Evolutionary conservation across 35 echinoderm and acorn worm genomes (phyloP), one percentile per base, ranked within the genome.

Genomic region (Lytechinus variegatus): DNA sequence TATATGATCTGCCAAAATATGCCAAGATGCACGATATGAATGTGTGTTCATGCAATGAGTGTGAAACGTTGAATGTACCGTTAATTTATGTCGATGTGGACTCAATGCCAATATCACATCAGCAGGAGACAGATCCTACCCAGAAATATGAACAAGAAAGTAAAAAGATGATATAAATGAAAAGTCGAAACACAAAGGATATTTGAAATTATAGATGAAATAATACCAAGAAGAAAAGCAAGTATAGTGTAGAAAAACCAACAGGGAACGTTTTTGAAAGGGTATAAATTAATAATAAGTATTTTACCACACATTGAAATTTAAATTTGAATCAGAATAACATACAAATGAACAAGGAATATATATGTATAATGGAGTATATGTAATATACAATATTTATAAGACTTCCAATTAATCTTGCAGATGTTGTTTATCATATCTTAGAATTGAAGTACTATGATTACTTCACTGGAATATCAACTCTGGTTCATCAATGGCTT

Each of bases 91-190:
- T 54, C 92, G 92, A 28, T 93, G 92, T 55, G 92, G 92, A 57
- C 92, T 93, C 92, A 93, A 93, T 28, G 92, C 55, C 92, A 93
- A n/a, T 27, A 93, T 93, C 13, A 93, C 92, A 57, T 93, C 92
- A 93, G 92, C 52, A 54, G 92, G 92, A 19, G 92, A 55, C 9
- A 93, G 92, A 19, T 93, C 92, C 92, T 93, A 93, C 9, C 27
- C 52, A 55, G 29, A 56, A 27, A 93, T 24, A n/a, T 90, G 29
- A 28, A 21, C 0, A 52, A 3, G 52, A 90, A 90, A 57, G 11
- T 10, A 93, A 44, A 57, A 93, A 93, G 27, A 93, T 54, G 52
- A 54, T 28, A 90, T 12, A 54, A 54, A 90, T 54, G 52, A 21
- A 90, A 21, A 90, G 88, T 52, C 52, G 52, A 90, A 54, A n/a